These are phyloP conservation scores for Intellagama lesueurii DNA, from an alignment of 2,797 vertebrate genomes.

Conservation along the genomic window DNA sequence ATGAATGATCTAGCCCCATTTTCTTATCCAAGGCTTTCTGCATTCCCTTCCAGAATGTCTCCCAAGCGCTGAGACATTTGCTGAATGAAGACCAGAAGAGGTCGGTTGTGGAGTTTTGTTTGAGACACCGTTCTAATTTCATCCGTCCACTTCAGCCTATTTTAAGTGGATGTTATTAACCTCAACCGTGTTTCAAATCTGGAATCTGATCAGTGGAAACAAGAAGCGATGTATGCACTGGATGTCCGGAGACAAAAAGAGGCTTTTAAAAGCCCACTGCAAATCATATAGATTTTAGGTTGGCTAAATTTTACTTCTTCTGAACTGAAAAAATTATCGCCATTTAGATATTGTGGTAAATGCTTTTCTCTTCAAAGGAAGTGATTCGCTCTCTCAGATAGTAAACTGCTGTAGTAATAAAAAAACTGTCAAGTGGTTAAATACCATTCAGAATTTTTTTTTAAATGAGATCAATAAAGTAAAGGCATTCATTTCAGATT, in stretches of 20 bases:
- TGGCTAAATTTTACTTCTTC: slow-evolving; percentile 41
- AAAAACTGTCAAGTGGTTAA: slow-evolving; percentile 24
- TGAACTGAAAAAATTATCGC: neutral
- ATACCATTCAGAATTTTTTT: neutral
- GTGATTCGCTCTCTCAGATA: slow-evolving; percentile 17
- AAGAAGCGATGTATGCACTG: slow-evolving; percentile 10
- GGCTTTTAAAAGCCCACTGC: neutral
- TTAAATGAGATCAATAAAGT: slow-evolving; percentile 28
- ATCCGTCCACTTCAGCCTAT: slow-evolving; percentile 17
- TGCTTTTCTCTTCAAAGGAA: slow-evolving; percentile 10
- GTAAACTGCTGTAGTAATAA: neutral
- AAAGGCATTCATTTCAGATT: slow-evolving; percentile 3
- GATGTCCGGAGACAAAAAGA: slow-evolving; percentile 27
- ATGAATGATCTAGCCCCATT: slow-evolving; percentile 18
- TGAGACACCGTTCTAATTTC: neutral
- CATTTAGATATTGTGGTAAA: neutral
- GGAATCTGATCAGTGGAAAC: neutral
- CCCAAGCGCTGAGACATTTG: neutral
- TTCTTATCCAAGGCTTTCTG: neutral
- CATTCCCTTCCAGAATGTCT: neutral
- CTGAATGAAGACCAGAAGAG: neutral
- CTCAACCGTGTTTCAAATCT: slow-evolving; percentile 22
- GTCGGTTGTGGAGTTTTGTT: neutral
- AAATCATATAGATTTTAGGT: slow-evolving; percentile 4
- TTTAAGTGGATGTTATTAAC: slow-evolving; percentile 33